phyloP scores from a whole-genome alignment of 1,140 invertebrate genomes.

The Caenorhabditis remanei region DNA sequence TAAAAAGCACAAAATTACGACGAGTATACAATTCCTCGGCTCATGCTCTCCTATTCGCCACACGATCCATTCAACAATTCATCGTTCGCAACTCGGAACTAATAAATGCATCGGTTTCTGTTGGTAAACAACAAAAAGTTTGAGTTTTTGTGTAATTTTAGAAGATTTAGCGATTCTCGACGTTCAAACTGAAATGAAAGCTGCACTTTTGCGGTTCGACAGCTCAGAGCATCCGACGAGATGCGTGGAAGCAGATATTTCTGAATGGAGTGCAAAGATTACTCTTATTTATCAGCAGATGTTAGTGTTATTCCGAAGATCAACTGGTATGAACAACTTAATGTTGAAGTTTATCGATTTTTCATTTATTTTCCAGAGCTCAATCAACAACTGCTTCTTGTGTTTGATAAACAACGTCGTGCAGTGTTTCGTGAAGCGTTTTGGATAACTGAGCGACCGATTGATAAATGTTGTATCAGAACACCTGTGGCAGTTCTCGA shows the following conservation, averaged over 20 bases:
- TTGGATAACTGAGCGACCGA: neutral
- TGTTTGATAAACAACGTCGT: constrained; percentile 41
- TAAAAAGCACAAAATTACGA: constrained; percentile 32
- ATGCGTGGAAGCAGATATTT: constrained; percentile 6
- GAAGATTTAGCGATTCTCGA: neutral
- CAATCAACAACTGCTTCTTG: constrained; percentile 31
- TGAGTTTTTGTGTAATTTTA: neutral
- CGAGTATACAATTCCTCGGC: constrained; percentile 20
- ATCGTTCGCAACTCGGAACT: constrained; percentile 11
- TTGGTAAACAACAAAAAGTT: neutral
- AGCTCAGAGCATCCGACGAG: neutral
- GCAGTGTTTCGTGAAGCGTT: constrained; percentile 42
- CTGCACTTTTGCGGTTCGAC: constrained; percentile 10
- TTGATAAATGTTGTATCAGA: constrained; percentile 15
- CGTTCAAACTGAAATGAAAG: constrained; percentile 28
- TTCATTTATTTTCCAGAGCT: constrained; percentile 10
- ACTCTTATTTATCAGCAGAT: constrained; percentile 44
- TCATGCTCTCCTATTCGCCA: constrained; percentile 37
- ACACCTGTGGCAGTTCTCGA: constrained; percentile 6
- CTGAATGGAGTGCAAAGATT: constrained; percentile 30
- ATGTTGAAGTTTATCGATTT: neutral
- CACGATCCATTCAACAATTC: constrained; percentile 32
- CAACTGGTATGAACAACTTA: neutral
- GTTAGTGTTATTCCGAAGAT: constrained; percentile 14
- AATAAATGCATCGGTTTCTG: neutral